Base-by-base conservation (phyloP, 2,888 invertebrate species). In the Tipula lateralis region DNA sequence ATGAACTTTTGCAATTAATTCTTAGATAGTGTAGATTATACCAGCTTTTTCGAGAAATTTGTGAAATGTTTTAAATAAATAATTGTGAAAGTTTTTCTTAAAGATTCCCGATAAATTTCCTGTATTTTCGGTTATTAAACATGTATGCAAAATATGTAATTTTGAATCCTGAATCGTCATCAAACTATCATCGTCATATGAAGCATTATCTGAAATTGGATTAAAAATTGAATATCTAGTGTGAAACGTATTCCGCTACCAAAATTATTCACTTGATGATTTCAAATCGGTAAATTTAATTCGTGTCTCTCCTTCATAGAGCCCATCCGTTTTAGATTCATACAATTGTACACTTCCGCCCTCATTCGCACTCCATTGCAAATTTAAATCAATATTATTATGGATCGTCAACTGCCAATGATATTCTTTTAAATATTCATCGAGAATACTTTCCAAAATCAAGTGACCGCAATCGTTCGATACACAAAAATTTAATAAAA, bases 11-110 rank as follows among this genome's bases (percentile, higher is more conserved):
- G 13, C 1, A 80, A 80, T 29, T 12, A 24, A 80, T 32, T 29
- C 4, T 82, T 16, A 30, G 30, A 82, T 82, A n/a, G n/a, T 32
- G 1, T 7, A 32, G 13, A 84, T 86, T n/a, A 85, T 89, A 94
- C 95, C 95, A 85, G 95, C 93, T 89, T 94, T 92, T 88, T 95
- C 94, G 84, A 96, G 89, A 29, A 96, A 89, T 84, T 93, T 89
- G 87, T 95, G 95, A 66, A 96, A 90, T 16, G 93, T 92, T 87
- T 92, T 93, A 85, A 95, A 89, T 85, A 96, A 88, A 88, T 92
- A 93, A 0, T 91, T 91, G 86, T 93, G 91, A 88, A 92, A 95
- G 0, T 91, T 87, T 0, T 89, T 87, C 84, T 90, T 89, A 29
- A 95, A 89, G 13, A 90, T 89, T 4, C 87, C 85, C 0, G 95